These are phyloP conservation scores for Ptychobarbus kaznakovi DNA, from an alignment of 2,797 vertebrate species.

Conservation along the genomic window DNA sequence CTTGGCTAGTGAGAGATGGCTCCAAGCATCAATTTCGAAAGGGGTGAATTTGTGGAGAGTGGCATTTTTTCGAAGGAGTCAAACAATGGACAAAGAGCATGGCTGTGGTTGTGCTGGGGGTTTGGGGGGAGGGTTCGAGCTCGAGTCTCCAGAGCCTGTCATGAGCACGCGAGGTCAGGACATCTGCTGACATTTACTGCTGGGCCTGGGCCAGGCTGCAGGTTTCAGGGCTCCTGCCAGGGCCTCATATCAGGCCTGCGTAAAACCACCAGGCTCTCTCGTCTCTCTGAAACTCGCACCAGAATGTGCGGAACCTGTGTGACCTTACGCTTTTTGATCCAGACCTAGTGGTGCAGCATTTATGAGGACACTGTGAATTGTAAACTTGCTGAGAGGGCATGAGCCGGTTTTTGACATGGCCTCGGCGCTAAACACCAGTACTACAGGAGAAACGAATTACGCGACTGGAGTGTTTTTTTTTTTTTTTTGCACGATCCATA, in stretches of 20 bases:
- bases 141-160: conserved; percentile 65
- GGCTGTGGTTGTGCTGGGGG: conserved; percentile 72
- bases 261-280: conserved; percentile 58
- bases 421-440: conserved; percentile 43
- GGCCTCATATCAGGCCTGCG: conserved; percentile 58
- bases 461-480: background rate
- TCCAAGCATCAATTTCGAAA: conserved; percentile 70
- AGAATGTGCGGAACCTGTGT: conserved; percentile 51
- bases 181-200: conserved; percentile 75
- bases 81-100: conserved; percentile 80
- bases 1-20: conserved; percentile 73
- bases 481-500: background rate
- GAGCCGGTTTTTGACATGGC: conserved; percentile 37
- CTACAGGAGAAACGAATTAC: conserved; percentile 4
- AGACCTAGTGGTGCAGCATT: conserved; percentile 49
- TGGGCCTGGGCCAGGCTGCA: conserved; percentile 64
- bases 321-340: conserved; percentile 57
- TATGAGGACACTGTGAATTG: conserved; percentile 63
- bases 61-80: conserved; percentile 69
- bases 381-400: conserved; percentile 53
- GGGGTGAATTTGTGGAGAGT: conserved; percentile 68
- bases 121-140: conserved; percentile 42
- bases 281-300: conserved; percentile 54
- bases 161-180: conserved; percentile 73
- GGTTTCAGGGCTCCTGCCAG: conserved; percentile 61